Conservation (phyloP, 2,113 vertebrate species). For the Lampris megalopsis region DNA sequence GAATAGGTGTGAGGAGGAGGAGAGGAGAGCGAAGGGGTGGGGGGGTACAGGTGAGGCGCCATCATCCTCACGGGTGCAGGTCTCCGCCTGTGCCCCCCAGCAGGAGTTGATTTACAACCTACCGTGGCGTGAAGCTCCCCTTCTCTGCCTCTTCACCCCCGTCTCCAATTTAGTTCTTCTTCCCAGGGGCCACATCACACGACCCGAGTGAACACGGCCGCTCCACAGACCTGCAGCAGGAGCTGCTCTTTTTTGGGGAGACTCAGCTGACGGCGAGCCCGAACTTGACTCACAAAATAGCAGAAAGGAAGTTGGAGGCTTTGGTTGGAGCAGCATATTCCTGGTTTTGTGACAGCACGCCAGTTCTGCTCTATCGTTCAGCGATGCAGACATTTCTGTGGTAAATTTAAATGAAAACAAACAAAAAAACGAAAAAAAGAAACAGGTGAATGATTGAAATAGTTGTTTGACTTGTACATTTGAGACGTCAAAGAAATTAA, state of each 20-base stretch:
- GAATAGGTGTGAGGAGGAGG: not conserved
- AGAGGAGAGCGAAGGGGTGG: not conserved
- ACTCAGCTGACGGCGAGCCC: slow-evolving; percentile 11
- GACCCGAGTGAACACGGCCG: slow-evolving; percentile 39
- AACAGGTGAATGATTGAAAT: slow-evolving; percentile 13
- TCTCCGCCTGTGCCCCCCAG: slow-evolving; percentile 43
- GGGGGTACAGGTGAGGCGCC: slow-evolving; percentile 3
- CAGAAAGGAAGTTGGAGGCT: slow-evolving; percentile 2
- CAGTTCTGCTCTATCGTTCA: too few relatives aligned
- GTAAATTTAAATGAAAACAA: too few relatives aligned
- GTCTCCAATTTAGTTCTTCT: slow-evolving; percentile 47
- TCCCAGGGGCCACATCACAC: slow-evolving; percentile 52
- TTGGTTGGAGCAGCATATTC: slow-evolving; percentile 20
- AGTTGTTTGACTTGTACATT: not conserved
- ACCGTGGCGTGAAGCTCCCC: slow-evolving; percentile 49
- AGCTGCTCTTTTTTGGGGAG: slow-evolving; percentile 32
- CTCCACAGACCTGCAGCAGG: slow-evolving; percentile 47
- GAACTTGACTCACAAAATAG: slow-evolving; percentile 19
- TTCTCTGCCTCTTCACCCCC: slow-evolving; percentile 35
- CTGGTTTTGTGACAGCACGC: slow-evolving; percentile 7
- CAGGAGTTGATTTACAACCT: slow-evolving; percentile 60
- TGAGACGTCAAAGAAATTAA: slow-evolving; percentile 27
- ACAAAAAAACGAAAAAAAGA: not conserved
- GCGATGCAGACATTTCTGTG: not conserved
- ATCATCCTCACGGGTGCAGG: slow-evolving; percentile 26